These are phyloP conservation scores for Dysidea cf. avara DNA, from an alignment of 37 sponge, comb jelly and placozoan genomes.

Conservation along the genomic window DNA sequence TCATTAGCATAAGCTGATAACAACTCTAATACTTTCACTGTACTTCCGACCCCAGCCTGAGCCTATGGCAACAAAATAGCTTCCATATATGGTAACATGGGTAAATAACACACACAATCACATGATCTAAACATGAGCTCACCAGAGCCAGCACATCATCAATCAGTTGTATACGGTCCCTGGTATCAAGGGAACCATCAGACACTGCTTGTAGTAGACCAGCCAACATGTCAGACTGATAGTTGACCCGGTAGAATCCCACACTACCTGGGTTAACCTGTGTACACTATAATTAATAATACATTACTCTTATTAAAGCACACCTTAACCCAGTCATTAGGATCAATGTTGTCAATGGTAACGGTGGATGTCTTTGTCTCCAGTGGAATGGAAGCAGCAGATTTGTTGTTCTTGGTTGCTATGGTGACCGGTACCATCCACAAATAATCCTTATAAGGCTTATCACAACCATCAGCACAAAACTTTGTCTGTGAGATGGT, in stretches of 20 bases:
- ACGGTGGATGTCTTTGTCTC: slow-evolving; percentile 28
- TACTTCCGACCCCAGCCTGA: slow-evolving; percentile 70
- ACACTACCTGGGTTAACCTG: slow-evolving; percentile 66
- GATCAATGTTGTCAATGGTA: slow-evolving; percentile 51
- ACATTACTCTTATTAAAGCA: not conserved
- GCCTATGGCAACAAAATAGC: slow-evolving; percentile 39
- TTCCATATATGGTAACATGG: too few relatives aligned
- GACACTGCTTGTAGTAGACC: slow-evolving; percentile 66
- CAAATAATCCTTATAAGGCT: slow-evolving; percentile 24
- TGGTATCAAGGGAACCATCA: slow-evolving; percentile 48
- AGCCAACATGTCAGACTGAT: slow-evolving; percentile 71
- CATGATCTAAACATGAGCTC: not conserved
- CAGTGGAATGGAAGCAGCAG: slow-evolving; percentile 57
- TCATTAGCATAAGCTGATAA: slow-evolving; percentile 64
- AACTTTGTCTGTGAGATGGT: slow-evolving; percentile 78
- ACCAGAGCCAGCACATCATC: slow-evolving; percentile 91
- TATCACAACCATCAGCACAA: slow-evolving; percentile 72
- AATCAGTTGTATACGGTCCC: slow-evolving; percentile 82
- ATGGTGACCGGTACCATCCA: slow-evolving; percentile 72
- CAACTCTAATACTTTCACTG: slow-evolving; percentile 73
- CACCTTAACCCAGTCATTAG: slow-evolving; percentile 70
- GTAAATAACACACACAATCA: too few relatives aligned
- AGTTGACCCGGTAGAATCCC: slow-evolving; percentile 93
- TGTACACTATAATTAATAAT: not conserved
- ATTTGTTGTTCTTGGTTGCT: slow-evolving; percentile 35